These are phyloP conservation scores for Heterocephalus glaber DNA, from an alignment of 2,113 vertebrate genomes.

Conservation along the genomic window DNA sequence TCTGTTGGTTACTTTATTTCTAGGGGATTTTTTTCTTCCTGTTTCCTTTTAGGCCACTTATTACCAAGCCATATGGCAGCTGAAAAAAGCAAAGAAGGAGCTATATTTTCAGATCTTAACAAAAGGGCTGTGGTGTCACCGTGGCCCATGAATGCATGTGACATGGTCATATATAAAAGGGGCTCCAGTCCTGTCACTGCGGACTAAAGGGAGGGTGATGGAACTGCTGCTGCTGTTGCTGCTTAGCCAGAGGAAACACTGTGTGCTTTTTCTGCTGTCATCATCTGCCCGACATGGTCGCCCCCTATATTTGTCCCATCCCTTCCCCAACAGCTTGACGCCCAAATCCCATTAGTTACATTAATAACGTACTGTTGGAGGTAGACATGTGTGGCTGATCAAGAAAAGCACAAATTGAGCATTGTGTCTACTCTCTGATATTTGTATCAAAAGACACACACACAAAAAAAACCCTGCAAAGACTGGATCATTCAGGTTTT, in stretches of 20 bases:
- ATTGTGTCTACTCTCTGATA: slow-evolving; percentile 76
- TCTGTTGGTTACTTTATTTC: slow-evolving; percentile 88
- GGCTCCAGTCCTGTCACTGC: slow-evolving; percentile 83
- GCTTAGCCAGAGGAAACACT: slow-evolving; percentile 70
- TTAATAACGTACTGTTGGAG: slow-evolving; percentile 82
- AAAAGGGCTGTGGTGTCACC: slow-evolving; percentile 90
- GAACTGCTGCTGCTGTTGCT: slow-evolving; percentile 70
- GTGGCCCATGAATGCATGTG: slow-evolving; percentile 90
- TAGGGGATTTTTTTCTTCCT: not conserved
- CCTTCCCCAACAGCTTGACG: slow-evolving; percentile 69
- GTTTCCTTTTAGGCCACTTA: slow-evolving; percentile 84
- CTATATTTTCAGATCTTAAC: slow-evolving; percentile 87
- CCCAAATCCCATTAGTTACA: slow-evolving; percentile 85
- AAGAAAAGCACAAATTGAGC: slow-evolving; percentile 81
- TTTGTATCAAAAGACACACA: slow-evolving; percentile 73
- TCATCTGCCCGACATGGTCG: slow-evolving; percentile 54
- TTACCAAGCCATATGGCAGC: slow-evolving; percentile 95
- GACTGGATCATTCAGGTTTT: not conserved
- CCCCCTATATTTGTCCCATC: not conserved
- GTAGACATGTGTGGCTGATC: slow-evolving; percentile 79
- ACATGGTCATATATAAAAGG: slow-evolving; percentile 82
- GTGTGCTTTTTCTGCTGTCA: slow-evolving; percentile 43
- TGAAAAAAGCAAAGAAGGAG: slow-evolving; percentile 87
- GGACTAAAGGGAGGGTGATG: slow-evolving; percentile 76
- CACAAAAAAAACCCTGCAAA: slow-evolving; percentile 63